Evolutionary conservation across 2,888 invertebrate species (phyloP), one percentile per base, ranked within the genome.

Genomic region (Unio pictorum): DNA sequence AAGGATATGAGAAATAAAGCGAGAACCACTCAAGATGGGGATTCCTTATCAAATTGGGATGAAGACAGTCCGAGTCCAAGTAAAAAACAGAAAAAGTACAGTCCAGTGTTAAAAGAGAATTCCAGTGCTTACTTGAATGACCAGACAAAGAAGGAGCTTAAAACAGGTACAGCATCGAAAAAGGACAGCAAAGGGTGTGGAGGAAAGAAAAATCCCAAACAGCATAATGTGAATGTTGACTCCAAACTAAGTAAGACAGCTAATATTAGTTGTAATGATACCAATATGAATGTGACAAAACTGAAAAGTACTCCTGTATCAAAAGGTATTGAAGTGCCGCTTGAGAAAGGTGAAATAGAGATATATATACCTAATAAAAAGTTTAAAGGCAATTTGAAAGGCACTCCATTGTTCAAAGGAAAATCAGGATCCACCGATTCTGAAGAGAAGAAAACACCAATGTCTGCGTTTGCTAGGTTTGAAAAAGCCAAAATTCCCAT

Each of bases 351-450:
- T 0, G 81, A 79, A 58, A 64, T 76, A 7, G 81, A 81, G 61
- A 79, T 82, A 15, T 79, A 69, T 71, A 72, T 80, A 0, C 80
- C 81, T 6, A 81, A 78, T 71, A 83, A 81, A 70, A 83, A 83
- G 55, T 79, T 73, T 67, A 78, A 74, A 30, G 79, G 74, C 4
- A 77, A 73, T 30, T 55, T 61, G 23, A 59, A 59, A 59, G 18
- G 23, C 34, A n/a, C 63, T 18, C 26, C 54, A 54, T 5, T 54
- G 26, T 18, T 23, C 61, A 54, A 66, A 28, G 63, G 55, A 66
- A 26, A 61, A 55, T 55, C 34, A 61, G 60, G 28, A 54, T 54
- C 55, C 55, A 34, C 55, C 57, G 26, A 54, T 11, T 45, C 15
- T 45, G 15, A 45, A 45, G 45, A n/a, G 59, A 55, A 59, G 7